These are phyloP conservation scores for Argyra leucocephala DNA, from an alignment of 2,888 invertebrate species.

Conservation along the genomic window DNA sequence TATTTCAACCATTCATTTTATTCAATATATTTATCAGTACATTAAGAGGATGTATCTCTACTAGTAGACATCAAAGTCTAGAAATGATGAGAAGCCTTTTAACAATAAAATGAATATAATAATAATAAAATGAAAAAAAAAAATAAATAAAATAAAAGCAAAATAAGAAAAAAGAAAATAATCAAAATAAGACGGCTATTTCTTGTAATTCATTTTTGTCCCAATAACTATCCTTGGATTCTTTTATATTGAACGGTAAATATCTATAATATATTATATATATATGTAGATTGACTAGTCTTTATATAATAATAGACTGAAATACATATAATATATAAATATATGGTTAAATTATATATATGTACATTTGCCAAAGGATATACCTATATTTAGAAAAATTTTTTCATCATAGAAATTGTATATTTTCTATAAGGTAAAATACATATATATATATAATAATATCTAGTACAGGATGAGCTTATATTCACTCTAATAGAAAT, in stretches of 20 bases:
- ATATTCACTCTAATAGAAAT: neutral
- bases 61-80: neutral
- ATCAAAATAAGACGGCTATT: neutral
- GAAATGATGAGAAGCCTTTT: neutral
- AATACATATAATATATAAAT: neutral
- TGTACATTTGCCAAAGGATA: no score
- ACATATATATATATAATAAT: no score
- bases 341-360: neutral
- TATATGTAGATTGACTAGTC: no score
- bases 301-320: no score
- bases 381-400: neutral
- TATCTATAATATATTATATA: no score
- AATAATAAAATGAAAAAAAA: neutral
- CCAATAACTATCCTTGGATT: constrained; percentile 2
- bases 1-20: neutral
- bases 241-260: neutral
- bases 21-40: neutral
- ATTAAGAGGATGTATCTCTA: constrained; percentile 2
- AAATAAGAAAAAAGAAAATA: neutral
- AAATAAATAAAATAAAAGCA: neutral
- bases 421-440: neutral
- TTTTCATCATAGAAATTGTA: neutral
- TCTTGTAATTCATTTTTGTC: constrained; percentile 1
- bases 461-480: neutral
- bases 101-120: no score